Conservation (phyloP, 1,140 invertebrate species). For the Choristoneura fumiferana region DNA sequence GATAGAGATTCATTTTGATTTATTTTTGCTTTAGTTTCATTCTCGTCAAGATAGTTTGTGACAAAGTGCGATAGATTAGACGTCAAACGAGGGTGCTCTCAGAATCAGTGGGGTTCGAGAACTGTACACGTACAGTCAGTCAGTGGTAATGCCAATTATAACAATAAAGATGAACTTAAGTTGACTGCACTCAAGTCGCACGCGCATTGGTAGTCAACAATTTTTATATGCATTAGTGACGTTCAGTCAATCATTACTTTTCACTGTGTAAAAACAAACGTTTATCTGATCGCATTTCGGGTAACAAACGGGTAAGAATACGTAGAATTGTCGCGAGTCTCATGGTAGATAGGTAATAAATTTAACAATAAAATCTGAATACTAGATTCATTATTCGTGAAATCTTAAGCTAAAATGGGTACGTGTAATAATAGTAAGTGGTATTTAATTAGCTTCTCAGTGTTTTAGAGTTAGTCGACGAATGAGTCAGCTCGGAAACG, state of each 20-base stretch:
- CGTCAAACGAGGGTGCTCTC: too few species aligned
- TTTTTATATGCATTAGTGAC: too few species aligned
- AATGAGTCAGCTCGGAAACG: constrained; percentile 68
- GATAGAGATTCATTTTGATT: too few species aligned
- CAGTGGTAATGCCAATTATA: too few species aligned
- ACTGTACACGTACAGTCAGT: too few species aligned
- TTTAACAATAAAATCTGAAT: constrained; percentile 63
- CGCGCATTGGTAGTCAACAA: too few species aligned
- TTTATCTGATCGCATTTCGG: constrained; percentile 38
- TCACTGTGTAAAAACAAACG: constrained; percentile 20
- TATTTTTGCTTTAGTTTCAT: too few species aligned
- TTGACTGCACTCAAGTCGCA: too few species aligned
- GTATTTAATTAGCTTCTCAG: constrained; percentile 74
- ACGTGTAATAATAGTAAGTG: constrained; percentile 50
- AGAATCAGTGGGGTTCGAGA: too few species aligned
- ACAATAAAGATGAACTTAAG: too few species aligned
- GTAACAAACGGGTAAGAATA: constrained; percentile 68
- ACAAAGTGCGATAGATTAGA: too few species aligned
- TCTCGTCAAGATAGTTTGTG: too few species aligned
- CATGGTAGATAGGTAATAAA: constrained; percentile 70
- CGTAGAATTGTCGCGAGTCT: constrained; percentile 57
- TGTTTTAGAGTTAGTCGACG: constrained; percentile 78
- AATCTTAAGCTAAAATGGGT: constrained; percentile 57
- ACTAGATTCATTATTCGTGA: constrained; percentile 55
- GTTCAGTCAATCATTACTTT: constrained; percentile 34